Evolutionary conservation across 2,797 vertebrate species (phyloP), one percentile per base, ranked within the genome.

Genomic region (Mormyrus proboscirostris): DNA sequence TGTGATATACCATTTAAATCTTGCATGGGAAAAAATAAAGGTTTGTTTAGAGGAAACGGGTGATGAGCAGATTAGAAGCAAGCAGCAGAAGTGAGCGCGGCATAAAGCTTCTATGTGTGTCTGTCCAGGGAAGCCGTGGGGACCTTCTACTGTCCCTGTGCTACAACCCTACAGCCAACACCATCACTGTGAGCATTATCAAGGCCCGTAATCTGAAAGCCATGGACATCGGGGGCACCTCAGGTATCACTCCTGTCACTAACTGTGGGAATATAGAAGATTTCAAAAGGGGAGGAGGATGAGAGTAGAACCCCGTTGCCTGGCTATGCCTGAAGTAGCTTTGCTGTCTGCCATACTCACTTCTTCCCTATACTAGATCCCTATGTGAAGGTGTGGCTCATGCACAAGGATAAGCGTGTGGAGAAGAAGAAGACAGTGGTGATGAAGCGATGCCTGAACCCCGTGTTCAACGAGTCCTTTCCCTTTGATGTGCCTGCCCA

Each of bases 211-310:
- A 99, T 94, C 97, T 99, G 94, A 99, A 99, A 99, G 98, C 99
- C 97, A 99, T 99, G 99, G 98, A 99, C 95, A 99, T 99, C n/a
- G 99, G 99, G 93, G 99, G 99, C 93, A 99, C 99, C 19, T 99
- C 99, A 96, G 98, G 99, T 99, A 96, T 41, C 87, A 2, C 25
- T n/a, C 22, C 25, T 55, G 12, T 38, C 44, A 49, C 79, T 44
- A n/a, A 79, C 73, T 73, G 4, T 73, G 65, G 65, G 65, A 38
- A 73, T 73, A 16, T 38, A 16, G 69, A 38, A 16, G 33, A 73
- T 73, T 73, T 73, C 69, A 38, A 73, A 73, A 73, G 33, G 33
- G 69, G 65, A 14, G 33, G 69, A 73, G 14, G 29, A 12, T 47
- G 47, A 47, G 76, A n/a, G 41, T 47, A n/a, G 41, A 82, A 14